Evolutionary conservation across 2,888 invertebrate genomes (phyloP).

Genomic region (Eupithecia exiguata): DNA sequence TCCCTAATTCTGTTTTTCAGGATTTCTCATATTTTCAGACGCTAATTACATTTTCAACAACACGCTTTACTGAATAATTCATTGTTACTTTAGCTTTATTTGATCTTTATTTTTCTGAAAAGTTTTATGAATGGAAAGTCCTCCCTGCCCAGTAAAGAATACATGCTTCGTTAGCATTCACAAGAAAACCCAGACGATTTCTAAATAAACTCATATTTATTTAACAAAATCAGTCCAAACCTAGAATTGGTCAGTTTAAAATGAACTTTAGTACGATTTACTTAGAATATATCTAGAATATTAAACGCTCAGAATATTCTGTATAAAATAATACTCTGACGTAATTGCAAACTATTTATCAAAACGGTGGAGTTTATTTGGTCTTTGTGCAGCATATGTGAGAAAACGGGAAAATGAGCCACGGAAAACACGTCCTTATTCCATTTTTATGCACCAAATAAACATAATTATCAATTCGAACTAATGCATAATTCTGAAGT

Average conservation of each 20-base stretch:
- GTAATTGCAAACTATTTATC: slow-evolving; percentile 22
- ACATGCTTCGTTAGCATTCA: background rate
- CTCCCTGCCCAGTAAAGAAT: background rate
- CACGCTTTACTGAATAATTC: slow-evolving; percentile 14
- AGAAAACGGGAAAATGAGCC: background rate
- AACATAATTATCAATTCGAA: background rate
- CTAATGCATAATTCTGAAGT: background rate
- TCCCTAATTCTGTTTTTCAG: slow-evolving; percentile 29
- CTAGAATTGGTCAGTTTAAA: background rate
- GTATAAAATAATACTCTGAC: background rate
- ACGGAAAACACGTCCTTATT: slow-evolving; percentile 7
- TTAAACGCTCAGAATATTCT: background rate
- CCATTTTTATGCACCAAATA: slow-evolving; percentile 4
- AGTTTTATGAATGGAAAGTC: background rate
- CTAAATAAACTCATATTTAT: background rate
- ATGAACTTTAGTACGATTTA: background rate
- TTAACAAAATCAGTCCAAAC: background rate
- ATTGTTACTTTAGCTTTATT: slow-evolving; percentile 13
- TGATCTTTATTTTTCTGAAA: background rate
- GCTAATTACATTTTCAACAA: slow-evolving; percentile 28
- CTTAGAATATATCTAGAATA: background rate
- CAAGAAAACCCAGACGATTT: background rate
- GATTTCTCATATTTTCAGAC: slow-evolving; percentile 27
- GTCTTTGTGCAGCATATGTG: slow-evolving; percentile 11
- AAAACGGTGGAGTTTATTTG: slow-evolving; percentile 19